Base-by-base conservation (phyloP, 1,140 invertebrate species). In the Drosophila lowei region DNA sequence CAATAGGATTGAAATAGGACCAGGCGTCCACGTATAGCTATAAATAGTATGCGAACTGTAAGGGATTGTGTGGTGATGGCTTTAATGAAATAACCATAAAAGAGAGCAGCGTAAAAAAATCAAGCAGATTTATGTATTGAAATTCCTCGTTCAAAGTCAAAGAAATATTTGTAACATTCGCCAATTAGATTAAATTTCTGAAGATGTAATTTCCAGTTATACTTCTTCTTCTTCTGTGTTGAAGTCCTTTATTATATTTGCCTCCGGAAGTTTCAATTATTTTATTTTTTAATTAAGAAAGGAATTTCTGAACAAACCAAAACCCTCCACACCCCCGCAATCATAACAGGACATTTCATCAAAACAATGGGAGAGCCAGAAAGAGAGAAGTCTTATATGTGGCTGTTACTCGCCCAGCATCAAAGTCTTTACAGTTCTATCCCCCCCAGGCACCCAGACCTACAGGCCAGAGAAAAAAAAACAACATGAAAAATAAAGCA, bases 201-300 rank as follows among this genome's bases (percentile, higher is more conserved):
- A 38, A 13, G 34, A 38, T 38, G 4, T 5, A 13, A 13, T 38
- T 38, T 38, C 3, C 34, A 38, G 11, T 38, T 38, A 23, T 28
- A 52, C 16, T 15, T 53, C 15, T 57, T 15, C 25, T 16, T 16
- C 46, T 21, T 23, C 25, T 13, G 23, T 7, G 46, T 23, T 52
- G 25, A 13, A 53, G n/a, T 52, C 47, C 16, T 52, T 59, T 34
- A 38, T 38, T 38, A 34, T 11, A 25, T 53, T 50, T 41, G 18
- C 21, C n/a, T n/a, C 15, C n/a, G 21, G 9, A 25, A 42, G 25
- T 53, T 60, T 30, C 48, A 62, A 30, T 57, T 62, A 62, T 44
- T 48, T 48, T 11, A 8, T 25, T 44, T 66, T 66, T 52, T 63
- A 66, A 64, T 66, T 52, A 58, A 64, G 18, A 43, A 63, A 25